These are phyloP conservation scores for Poecilia latipinna DNA, from an alignment of 2,113 vertebrate genomes.

Conservation along the genomic window DNA sequence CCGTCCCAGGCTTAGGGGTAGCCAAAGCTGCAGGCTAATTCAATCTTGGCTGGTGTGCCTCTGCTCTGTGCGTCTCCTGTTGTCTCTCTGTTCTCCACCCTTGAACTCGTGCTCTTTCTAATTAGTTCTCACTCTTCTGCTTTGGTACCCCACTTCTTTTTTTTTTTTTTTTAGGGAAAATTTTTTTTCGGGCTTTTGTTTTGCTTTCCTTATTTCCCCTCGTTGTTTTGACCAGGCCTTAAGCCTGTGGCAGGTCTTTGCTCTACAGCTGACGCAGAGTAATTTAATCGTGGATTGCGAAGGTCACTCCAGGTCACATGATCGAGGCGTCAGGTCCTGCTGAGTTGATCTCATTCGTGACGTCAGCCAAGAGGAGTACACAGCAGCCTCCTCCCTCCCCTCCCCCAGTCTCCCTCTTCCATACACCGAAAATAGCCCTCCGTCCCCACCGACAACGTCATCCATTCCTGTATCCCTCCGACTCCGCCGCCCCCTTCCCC, in stretches of 20 bases:
- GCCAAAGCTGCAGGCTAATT: constrained; percentile 75
- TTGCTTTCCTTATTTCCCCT: neutral
- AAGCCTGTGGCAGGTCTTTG: constrained; percentile 11
- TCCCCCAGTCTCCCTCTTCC: constrained; percentile 38
- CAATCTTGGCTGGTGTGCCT: constrained; percentile 63
- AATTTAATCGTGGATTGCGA: constrained; percentile 71
- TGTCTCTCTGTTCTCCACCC: constrained; percentile 53
- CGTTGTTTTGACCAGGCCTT: neutral
- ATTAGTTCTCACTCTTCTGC: constrained; percentile 41
- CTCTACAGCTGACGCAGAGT: constrained; percentile 46
- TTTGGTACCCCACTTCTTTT: neutral
- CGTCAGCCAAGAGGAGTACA: constrained; percentile 50
- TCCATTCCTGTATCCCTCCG: constrained; percentile 45
- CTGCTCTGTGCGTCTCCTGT: constrained; percentile 47
- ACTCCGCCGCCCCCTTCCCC: constrained; percentile 26
- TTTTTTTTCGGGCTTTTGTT: neutral
- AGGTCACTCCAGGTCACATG: constrained; percentile 69
- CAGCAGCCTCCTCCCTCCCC: constrained; percentile 45
- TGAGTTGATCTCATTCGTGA: constrained; percentile 71
- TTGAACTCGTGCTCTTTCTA: constrained; percentile 41
- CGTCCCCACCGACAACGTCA: constrained; percentile 61
- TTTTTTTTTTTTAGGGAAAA: neutral
- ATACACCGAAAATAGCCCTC: constrained; percentile 73
- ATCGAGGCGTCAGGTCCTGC: constrained; percentile 37
- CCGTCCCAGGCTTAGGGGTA: constrained; percentile 70